phyloP scores from a whole-genome alignment of 2,888 invertebrate species.

The Galeruca laticollis region DNA sequence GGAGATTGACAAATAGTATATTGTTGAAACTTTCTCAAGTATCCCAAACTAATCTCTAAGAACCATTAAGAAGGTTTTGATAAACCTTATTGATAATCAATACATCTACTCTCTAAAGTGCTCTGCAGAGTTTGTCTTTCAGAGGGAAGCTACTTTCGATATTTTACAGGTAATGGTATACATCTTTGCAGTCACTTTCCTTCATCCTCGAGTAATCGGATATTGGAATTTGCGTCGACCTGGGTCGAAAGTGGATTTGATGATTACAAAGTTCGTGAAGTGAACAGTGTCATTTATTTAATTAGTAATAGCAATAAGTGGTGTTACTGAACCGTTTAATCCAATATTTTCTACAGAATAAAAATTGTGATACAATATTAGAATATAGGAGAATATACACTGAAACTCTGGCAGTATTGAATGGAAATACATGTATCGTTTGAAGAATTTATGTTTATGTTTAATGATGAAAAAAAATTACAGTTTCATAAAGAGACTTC shows the following conservation, averaged over 20 bases:
- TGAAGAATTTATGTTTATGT: too few relatives aligned
- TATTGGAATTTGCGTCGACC: constrained; percentile 11
- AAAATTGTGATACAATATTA: too few relatives aligned
- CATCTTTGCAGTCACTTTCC: background rate
- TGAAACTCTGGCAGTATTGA: too few relatives aligned
- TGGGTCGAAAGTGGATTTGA: background rate
- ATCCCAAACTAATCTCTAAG: background rate
- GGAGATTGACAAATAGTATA: background rate
- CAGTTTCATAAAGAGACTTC: too few relatives aligned
- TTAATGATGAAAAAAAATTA: too few relatives aligned
- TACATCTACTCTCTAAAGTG: background rate
- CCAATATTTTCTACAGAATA: too few relatives aligned
- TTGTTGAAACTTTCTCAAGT: background rate
- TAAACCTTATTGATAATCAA: constrained; percentile 8
- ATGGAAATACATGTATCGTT: too few relatives aligned
- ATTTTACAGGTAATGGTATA: constrained; percentile 15
- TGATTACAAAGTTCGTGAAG: background rate
- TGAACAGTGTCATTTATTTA: background rate
- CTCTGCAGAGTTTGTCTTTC: constrained; percentile 5
- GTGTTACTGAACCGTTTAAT: too few relatives aligned
- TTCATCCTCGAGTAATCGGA: constrained; percentile 6
- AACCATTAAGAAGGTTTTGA: constrained; percentile 2
- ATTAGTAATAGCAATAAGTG: too few relatives aligned
- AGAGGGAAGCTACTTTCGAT: constrained; percentile 1
- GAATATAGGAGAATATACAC: too few relatives aligned